Evolutionary conservation across 2,797 vertebrate species (phyloP).

Genomic region (Psittacula echo): DNA sequence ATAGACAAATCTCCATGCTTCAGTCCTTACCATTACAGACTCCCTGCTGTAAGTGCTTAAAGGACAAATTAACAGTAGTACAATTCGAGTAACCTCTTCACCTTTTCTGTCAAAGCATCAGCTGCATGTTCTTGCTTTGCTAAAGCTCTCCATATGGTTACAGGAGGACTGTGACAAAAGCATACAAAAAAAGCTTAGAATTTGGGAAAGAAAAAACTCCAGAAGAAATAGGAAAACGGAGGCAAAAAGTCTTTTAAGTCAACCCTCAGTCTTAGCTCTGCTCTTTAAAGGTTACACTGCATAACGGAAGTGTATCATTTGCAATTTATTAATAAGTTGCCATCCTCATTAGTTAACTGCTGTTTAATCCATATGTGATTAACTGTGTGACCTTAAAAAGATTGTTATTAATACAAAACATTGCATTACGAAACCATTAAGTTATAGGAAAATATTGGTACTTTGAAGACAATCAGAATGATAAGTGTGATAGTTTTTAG

Average conservation of each 20-base stretch:
- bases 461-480: constrained; percentile 82
- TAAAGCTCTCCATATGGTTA: constrained; percentile 84
- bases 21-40: constrained; percentile 83
- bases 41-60: constrained; percentile 86
- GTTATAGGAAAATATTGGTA: constrained; percentile 78
- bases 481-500: constrained; percentile 78
- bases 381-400: constrained; percentile 71
- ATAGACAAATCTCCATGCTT: constrained; percentile 72
- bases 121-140: constrained; percentile 81
- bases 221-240: constrained; percentile 9
- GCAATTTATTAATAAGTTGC: constrained; percentile 72
- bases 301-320: constrained; percentile 64
- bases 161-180: constrained; percentile 76
- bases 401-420: constrained; percentile 76
- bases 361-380: constrained; percentile 72
- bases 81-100: constrained; percentile 86
- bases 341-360: constrained; percentile 74
- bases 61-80: constrained; percentile 89
- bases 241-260: constrained; percentile 61
- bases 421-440: constrained; percentile 77
- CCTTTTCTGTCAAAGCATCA: constrained; percentile 83
- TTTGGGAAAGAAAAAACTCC: background rate
- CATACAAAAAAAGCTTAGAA: constrained; percentile 7
- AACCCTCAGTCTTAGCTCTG: constrained; percentile 40
- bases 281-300: constrained; percentile 66